phyloP scores from a whole-genome alignment of 2,797 vertebrate genomes.

The Spea hammondii region DNA sequence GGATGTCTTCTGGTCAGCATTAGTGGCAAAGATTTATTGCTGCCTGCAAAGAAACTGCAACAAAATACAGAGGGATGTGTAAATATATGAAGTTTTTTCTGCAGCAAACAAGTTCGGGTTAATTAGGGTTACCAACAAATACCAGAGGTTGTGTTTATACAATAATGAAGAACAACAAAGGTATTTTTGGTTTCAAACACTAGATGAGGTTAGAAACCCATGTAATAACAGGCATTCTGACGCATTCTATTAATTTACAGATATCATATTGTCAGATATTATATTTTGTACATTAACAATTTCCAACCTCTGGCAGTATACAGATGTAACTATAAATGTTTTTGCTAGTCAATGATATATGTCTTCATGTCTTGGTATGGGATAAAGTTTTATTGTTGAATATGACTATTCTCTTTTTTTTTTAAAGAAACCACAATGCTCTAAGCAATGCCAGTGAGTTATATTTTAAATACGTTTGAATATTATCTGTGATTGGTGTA shows the following conservation, averaged over 20 bases:
- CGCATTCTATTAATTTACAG: background rate
- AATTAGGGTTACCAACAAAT: slow-evolving; percentile 4
- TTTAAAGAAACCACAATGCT: too few relatives aligned
- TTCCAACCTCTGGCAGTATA: background rate
- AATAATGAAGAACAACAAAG: slow-evolving; percentile 9
- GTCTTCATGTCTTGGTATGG: slow-evolving; percentile 4
- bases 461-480: too few relatives aligned
- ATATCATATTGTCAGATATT: too few relatives aligned
- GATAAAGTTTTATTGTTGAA: too few relatives aligned
- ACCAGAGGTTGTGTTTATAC: slow-evolving; percentile 6
- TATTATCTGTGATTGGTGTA: too few relatives aligned
- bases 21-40: slow-evolving; percentile 46
- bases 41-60: slow-evolving; percentile 28
- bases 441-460: too few relatives aligned
- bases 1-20: slow-evolving; percentile 17
- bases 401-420: too few relatives aligned
- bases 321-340: background rate
- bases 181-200: slow-evolving; percentile 1
- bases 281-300: too few relatives aligned
- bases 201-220: background rate
- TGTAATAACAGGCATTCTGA: background rate
- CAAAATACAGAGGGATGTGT: background rate
- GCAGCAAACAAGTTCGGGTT: background rate
- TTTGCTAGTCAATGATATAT: slow-evolving; percentile 5
- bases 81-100: background rate